Base-by-base conservation (phyloP, 2,888 invertebrate genomes). In the Microdon myrmicae region DNA sequence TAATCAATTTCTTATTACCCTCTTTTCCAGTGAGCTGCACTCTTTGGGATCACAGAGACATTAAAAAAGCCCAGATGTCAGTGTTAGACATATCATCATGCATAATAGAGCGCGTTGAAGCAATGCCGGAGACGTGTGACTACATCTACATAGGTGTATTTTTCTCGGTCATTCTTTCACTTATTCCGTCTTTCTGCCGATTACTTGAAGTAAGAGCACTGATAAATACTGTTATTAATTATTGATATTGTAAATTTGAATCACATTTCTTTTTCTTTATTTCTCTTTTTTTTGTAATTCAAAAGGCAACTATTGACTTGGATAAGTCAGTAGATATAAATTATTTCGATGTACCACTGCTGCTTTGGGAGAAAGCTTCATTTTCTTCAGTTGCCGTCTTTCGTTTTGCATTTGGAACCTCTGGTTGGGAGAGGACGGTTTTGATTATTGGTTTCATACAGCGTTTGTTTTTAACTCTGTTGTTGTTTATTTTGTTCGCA, bases 71-170 rank as follows among this genome's bases (percentile, higher is more conserved):
- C 0, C 94, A 96, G 78, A 83, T 97, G 68, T 94, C 95, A 0
- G 94, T 95, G 2, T 83, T 97, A 55, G 96, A 97, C 80, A 96
- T 97, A 71, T 94, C 94, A 75, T 94, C 94, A 72, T 90, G 90
- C 67, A 96, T 97, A 72, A 96, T 96, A 68, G 90, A 91, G 68
- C 88, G 92, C 70, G 96, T 96, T 2, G 96, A 96, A 71, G 84
- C 86, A 12, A 87, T 89, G 82, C 87, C 89, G 1, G 89, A 91
- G 74, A 87, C 87, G 69, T 86, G 87, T 72, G 91, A 92, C 79
- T 92, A 92, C 74, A 87, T 92, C 70, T 87, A 89, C 72, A 83
- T 86, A 45, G 89, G 89, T 68, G 76, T 88, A 47, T 77, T 83
- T 10, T 82, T 87, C 69, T 85, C 87, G 6, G 74, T 84, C 13